A percentile compares a stretch with the other conserved stretches of the same genome.
phyloP scores from a whole-genome alignment of 2,113 vertebrate genomes.

The Nothobranchius kuhntae region DNA sequence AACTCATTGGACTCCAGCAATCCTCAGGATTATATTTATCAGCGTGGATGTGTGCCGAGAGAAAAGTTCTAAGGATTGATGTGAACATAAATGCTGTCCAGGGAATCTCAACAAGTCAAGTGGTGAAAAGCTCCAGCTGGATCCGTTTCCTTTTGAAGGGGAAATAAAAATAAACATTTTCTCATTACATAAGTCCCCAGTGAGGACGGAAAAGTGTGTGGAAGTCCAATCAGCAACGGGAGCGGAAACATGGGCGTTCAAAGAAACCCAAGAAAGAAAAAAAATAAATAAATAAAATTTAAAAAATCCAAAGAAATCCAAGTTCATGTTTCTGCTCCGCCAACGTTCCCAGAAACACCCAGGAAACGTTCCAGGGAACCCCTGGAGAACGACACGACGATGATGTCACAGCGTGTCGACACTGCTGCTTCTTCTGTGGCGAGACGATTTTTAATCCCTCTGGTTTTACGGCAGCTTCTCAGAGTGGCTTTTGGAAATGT shows the following conservation, averaged over 20 bases:
- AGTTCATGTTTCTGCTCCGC: neutral
- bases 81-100: slow-evolving; percentile 4
- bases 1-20: neutral
- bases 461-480: neutral
- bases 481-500: neutral
- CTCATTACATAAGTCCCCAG: slow-evolving; percentile 38
- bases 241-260: slow-evolving; percentile 13
- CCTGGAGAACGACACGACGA: too few species aligned
- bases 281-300: too few species aligned
- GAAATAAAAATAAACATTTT: slow-evolving; percentile 50
- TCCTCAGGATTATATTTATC: neutral
- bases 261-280: too few species aligned
- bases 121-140: slow-evolving; percentile 13
- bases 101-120: slow-evolving; percentile 27
- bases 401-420: too few species aligned
- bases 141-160: slow-evolving; percentile 44
- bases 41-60: neutral
- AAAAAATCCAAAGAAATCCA: slow-evolving; percentile 19
- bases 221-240: slow-evolving; percentile 19
- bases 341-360: neutral
- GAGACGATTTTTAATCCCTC: neutral
- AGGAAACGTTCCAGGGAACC: neutral
- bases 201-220: slow-evolving; percentile 11
- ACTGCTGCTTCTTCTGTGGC: neutral
- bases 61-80: slow-evolving; percentile 14